Conservation (phyloP, 1,140 invertebrate genomes). For the Dermatophagoides farinae region DNA sequence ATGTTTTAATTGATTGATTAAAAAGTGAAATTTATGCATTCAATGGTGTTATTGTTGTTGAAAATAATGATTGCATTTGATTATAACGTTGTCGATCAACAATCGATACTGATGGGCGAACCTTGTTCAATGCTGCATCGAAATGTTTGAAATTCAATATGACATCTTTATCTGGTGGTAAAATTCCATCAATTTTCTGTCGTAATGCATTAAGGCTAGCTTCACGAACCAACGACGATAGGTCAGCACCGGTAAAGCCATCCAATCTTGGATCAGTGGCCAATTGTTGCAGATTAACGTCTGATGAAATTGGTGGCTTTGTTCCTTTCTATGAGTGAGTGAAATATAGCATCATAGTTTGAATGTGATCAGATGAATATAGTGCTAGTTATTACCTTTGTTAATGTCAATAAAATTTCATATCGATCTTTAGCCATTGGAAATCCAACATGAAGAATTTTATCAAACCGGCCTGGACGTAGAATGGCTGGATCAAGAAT, state of each 20-base stretch:
- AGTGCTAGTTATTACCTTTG: conserved; percentile 41
- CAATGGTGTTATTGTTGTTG: background rate
- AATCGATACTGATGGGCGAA: conserved; percentile 7
- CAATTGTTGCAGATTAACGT: conserved; percentile 52
- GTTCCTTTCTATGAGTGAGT: conserved; percentile 40
- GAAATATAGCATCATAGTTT: background rate
- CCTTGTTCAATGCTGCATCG: conserved; percentile 6
- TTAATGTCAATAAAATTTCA: conserved; percentile 73
- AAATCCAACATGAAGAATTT: conserved; percentile 78
- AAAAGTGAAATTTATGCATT: background rate
- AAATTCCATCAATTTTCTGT: conserved; percentile 6
- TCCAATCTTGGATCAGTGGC: conserved; percentile 41
- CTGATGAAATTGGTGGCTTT: conserved; percentile 44
- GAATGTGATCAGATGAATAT: background rate
- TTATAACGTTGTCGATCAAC: background rate
- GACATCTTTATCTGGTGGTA: background rate
- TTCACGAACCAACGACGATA: conserved; percentile 62
- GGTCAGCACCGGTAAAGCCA: conserved; percentile 75
- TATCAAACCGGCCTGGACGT: conserved; percentile 79
- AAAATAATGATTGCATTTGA: background rate
- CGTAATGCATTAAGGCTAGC: conserved; percentile 48
- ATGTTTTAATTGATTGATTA: too few species aligned
- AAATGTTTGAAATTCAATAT: background rate
- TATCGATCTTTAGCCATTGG: conserved; percentile 52
- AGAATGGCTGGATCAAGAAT: conserved; percentile 90